Conservation (phyloP, 2,113 vertebrate species). For the Gymnorhina tibicen region DNA sequence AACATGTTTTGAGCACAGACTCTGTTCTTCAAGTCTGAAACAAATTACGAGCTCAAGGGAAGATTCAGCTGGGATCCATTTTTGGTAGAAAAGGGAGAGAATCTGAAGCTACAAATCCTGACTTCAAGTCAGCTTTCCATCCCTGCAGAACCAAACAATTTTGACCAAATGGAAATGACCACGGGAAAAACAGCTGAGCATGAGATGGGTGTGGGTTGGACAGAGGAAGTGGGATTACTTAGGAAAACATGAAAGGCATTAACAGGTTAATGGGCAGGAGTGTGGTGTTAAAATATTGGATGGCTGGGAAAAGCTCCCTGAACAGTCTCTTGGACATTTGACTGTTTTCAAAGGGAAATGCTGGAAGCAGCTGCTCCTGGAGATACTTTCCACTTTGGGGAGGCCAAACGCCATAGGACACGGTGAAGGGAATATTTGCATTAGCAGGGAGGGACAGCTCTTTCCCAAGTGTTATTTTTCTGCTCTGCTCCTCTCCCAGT, state of each 20-base stretch:
- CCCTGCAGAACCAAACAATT: background rate
- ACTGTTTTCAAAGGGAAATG: slow-evolving; percentile 49
- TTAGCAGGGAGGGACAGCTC: background rate
- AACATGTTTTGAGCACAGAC: background rate
- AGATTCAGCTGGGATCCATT: background rate
- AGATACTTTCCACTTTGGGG: background rate
- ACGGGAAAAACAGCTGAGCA: background rate
- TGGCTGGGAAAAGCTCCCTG: background rate
- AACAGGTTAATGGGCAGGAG: background rate
- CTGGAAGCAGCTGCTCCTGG: slow-evolving; percentile 49
- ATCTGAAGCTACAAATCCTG: background rate
- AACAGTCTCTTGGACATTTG: background rate
- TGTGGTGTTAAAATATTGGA: background rate
- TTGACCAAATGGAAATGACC: background rate
- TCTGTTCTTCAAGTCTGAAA: background rate
- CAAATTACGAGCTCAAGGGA: background rate
- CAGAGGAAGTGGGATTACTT: background rate
- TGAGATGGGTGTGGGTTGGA: background rate
- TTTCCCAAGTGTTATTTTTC: background rate
- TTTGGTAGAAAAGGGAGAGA: background rate
- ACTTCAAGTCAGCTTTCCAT: background rate
- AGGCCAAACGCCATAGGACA: background rate
- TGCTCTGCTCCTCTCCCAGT: background rate
- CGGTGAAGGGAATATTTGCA: background rate
- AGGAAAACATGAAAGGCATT: background rate